Conservation (phyloP, 2,888 invertebrate genomes). For the Dryococelus australis region DNA sequence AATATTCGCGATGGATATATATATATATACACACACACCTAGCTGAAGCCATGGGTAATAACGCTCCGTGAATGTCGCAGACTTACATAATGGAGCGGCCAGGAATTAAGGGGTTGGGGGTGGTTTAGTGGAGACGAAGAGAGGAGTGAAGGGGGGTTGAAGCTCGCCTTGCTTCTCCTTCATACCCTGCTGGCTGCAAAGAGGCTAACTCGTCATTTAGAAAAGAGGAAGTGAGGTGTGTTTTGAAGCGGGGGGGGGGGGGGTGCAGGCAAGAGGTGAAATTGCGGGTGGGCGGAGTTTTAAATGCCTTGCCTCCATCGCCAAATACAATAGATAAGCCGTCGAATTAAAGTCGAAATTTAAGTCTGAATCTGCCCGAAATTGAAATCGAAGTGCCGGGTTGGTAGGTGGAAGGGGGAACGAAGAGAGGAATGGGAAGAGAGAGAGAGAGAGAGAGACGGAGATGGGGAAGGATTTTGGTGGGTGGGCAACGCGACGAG, state of each 20-base stretch:
- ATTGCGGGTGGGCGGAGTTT: conserved; percentile 37
- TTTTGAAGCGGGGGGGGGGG: conserved; percentile 19
- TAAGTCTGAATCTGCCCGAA: conserved; percentile 45
- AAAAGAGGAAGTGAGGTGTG: conserved; percentile 28
- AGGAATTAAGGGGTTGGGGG: neutral
- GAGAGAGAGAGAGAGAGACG: conserved; percentile 19
- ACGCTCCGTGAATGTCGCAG: conserved; percentile 40
- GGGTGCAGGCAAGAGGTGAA: neutral
- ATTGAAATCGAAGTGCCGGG: conserved; percentile 39
- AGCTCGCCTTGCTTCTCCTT: neutral
- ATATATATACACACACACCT: neutral
- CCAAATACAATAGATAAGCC: conserved; percentile 58
- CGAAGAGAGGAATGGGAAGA: conserved; percentile 13
- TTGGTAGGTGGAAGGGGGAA: conserved; percentile 30
- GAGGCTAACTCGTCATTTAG: conserved; percentile 26
- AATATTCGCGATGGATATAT: conserved; percentile 42
- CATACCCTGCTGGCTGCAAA: conserved; percentile 46
- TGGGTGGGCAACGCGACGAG: conserved; percentile 21
- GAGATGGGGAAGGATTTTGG: neutral
- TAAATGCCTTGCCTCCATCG: conserved; percentile 50
- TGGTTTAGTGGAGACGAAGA: neutral
- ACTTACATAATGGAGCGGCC: conserved; percentile 40
- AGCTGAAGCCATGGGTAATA: conserved; percentile 38
- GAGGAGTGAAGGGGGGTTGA: neutral
- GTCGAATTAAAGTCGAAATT: conserved; percentile 55